Percentiles rank a stretch among this genome's conserved stretches.
Evolutionary conservation across 2,797 vertebrate species (phyloP).

Genomic region (Furcifer pardalis): DNA sequence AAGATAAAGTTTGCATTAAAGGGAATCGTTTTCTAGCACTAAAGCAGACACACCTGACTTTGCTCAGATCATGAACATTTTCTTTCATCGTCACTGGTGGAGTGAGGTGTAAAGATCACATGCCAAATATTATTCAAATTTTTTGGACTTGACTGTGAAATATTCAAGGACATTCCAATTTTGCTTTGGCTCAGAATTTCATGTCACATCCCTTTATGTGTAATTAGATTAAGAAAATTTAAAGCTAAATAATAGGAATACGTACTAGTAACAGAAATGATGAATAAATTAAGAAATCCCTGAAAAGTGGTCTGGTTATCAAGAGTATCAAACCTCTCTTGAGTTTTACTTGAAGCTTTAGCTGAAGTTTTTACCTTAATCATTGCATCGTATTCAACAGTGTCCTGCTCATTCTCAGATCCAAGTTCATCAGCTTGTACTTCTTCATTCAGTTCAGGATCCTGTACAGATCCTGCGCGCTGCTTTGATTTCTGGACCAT

Average conservation of each 20-base stretch:
- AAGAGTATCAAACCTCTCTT: neutral
- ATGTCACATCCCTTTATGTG: neutral
- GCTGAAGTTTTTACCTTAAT: slow-evolving; percentile 85
- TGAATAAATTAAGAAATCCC: neutral
- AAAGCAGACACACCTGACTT: too few species aligned
- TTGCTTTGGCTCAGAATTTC: neutral
- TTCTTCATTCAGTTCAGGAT: slow-evolving; percentile 76
- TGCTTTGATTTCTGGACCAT: slow-evolving; percentile 80
- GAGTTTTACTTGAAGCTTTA: neutral
- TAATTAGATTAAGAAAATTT: neutral
- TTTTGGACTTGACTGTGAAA: neutral
- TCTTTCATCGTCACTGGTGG: too few species aligned
- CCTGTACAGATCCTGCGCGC: slow-evolving; percentile 44
- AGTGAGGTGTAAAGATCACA: too few species aligned
- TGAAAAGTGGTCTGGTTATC: slow-evolving; percentile 25
- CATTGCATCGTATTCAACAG: slow-evolving; percentile 87
- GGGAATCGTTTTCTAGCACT: too few species aligned
- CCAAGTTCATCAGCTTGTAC: slow-evolving; percentile 70
- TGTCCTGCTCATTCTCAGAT: slow-evolving; percentile 81
- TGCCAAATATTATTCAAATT: too few species aligned
- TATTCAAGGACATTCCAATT: neutral
- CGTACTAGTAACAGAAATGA: neutral
- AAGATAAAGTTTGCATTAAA: too few species aligned
- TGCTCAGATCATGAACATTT: too few species aligned
- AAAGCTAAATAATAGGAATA: neutral